A percentile compares a stretch with the other conserved stretches of the same genome.
Conservation (phyloP, 2,888 invertebrate genomes). For the Nephrotoma guestfalica region DNA sequence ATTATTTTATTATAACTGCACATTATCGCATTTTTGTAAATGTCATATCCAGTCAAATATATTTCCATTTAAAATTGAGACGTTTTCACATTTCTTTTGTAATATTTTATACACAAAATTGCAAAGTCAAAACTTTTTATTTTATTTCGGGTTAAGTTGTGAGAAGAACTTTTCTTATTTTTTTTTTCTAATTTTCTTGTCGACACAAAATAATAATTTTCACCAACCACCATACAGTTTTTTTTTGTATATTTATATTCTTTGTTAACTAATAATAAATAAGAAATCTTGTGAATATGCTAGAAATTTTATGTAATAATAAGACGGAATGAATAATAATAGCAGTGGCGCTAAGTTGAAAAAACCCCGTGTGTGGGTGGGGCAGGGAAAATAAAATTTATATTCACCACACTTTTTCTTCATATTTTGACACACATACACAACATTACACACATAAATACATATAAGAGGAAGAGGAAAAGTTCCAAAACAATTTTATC, state of each 20-base stretch:
- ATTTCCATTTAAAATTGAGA: not conserved
- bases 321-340: not conserved
- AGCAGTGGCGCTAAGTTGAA: not conserved
- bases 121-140: not conserved
- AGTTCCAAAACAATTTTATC: not conserved
- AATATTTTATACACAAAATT: not conserved
- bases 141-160: not conserved
- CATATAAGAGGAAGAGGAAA: not conserved
- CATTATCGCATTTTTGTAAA: not conserved
- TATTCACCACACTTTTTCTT: not conserved
- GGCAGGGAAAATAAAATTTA: not conserved
- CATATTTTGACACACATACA: not conserved
- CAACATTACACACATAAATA: not conserved
- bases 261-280: not conserved
- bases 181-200: not conserved
- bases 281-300: not conserved
- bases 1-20: not conserved
- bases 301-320: not conserved
- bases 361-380: not conserved
- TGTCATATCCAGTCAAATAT: not conserved
- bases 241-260: not conserved
- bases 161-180: not conserved
- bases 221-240: not conserved
- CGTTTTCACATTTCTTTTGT: not conserved
- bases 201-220: not conserved